Evolutionary conservation across 2,888 invertebrate species (phyloP), one percentile per base, ranked within the genome.

Genomic region (Campopleginae sp.): DNA sequence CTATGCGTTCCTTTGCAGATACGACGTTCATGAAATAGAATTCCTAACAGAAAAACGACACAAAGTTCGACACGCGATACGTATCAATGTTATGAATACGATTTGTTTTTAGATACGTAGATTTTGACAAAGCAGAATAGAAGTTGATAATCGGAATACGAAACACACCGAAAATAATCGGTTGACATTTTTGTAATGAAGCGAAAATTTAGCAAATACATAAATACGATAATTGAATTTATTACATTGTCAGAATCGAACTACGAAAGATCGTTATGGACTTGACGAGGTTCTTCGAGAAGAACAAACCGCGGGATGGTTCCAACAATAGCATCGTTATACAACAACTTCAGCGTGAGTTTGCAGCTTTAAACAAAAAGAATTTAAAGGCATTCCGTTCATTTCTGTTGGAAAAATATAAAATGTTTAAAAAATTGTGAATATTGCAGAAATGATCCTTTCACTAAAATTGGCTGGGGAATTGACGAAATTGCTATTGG

Each of bases 121-220:
- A 97, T 46, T 98, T 98, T 93, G 98, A 98, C 93, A 96, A 96
- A 65, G 94, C 96, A 78, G 98, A 98, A 8, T 96, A 96, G 90
- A 97, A 96, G 93, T 94, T 98, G 61, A 97, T 97, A 90, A 98
- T 98, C 1, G 98, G 97, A 14, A 97, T 98, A 91, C 96, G 97
- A 1, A 96, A 96, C 91, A 63, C 94, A 75, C 94, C 94, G 5
- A 94, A 93, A 8, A 14, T 8, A 0, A 14, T 1, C 12, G 5
- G n/a, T 31, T 17, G 0, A 27, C 31, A 68, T 31, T 58, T 58
- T 54, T 23, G 27, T 10, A 6, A 2, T 27, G 0, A 5, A 27
- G 27, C 12, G 0, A 14, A 58, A 27, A 27, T 1, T 14, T 27
- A 14, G 27, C 14, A 14, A 23, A 54, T 2, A 54, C 23, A 10